These are phyloP conservation scores for Glyphotaelius pellucidus DNA, from an alignment of 2,888 invertebrate species.

Conservation along the genomic window DNA sequence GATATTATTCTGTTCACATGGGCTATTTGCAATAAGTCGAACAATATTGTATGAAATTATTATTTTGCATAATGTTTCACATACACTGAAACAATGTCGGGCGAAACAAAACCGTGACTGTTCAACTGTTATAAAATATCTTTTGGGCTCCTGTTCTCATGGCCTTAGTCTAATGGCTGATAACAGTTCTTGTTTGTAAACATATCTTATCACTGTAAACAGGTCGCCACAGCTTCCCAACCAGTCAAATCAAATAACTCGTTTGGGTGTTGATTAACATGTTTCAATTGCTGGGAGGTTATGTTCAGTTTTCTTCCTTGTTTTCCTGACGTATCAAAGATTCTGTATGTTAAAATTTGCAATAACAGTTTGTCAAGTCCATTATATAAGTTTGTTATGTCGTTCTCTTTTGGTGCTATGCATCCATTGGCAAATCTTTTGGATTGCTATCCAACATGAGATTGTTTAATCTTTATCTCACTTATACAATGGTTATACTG, in stretches of 20 bases:
- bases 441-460: background rate
- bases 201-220: background rate
- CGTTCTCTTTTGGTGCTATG: background rate
- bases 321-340: background rate
- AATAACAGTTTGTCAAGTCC: too few relatives aligned
- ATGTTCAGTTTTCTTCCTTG: background rate
- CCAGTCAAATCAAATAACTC: background rate
- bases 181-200: conserved; percentile 7
- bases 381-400: too few relatives aligned
- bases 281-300: background rate
- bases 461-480: too few relatives aligned
- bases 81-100: background rate
- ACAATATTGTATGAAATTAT: background rate
- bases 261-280: background rate
- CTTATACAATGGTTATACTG: too few relatives aligned
- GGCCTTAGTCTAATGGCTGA: conserved; percentile 17
- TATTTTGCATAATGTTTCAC: background rate
- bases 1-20: background rate
- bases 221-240: conserved; percentile 22
- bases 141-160: conserved; percentile 17
- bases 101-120: background rate
- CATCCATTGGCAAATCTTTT: background rate
- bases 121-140: background rate
- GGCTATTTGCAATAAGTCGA: background rate
- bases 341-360: too few relatives aligned